Evolutionary conservation across 2,888 invertebrate genomes (phyloP).

Genomic region (Suillia variegata): DNA sequence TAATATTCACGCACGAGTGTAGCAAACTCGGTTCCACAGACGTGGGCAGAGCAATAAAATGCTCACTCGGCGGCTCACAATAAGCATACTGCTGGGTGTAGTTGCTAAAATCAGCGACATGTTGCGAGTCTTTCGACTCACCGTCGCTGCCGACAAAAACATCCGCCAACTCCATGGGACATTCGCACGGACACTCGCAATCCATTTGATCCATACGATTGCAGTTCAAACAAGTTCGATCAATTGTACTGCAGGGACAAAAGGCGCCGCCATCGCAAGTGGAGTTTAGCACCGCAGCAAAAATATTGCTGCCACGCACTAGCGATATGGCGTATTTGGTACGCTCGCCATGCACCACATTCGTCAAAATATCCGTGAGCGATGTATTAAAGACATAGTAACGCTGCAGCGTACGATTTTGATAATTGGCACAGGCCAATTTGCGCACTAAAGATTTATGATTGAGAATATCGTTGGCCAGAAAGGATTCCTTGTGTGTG

Average conservation of each 20-base stretch:
- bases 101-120: slow-evolving; percentile 36
- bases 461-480: slow-evolving; percentile 88
- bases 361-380: slow-evolving; percentile 75
- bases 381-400: slow-evolving; percentile 82
- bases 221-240: slow-evolving; percentile 88
- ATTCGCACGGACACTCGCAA: slow-evolving; percentile 95
- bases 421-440: slow-evolving; percentile 81
- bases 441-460: slow-evolving; percentile 84
- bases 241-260: slow-evolving; percentile 90
- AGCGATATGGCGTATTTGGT: slow-evolving; percentile 83
- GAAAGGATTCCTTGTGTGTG: slow-evolving; percentile 87
- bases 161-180: slow-evolving; percentile 65
- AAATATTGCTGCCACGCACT: slow-evolving; percentile 85
- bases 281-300: slow-evolving; percentile 86
- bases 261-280: slow-evolving; percentile 84
- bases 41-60: slow-evolving; percentile 42
- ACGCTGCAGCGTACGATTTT: slow-evolving; percentile 83
- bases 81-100: slow-evolving; percentile 53
- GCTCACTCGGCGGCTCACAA: slow-evolving; percentile 53
- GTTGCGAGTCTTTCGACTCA: neutral
- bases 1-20: slow-evolving; percentile 71
- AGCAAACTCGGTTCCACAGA: slow-evolving; percentile 63
- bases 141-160: slow-evolving; percentile 13
- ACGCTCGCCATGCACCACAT: slow-evolving; percentile 85
- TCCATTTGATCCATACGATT: slow-evolving; percentile 93